Evolutionary conservation across 2,113 vertebrate genomes (phyloP).

Genomic region (Osmerus mordax): DNA sequence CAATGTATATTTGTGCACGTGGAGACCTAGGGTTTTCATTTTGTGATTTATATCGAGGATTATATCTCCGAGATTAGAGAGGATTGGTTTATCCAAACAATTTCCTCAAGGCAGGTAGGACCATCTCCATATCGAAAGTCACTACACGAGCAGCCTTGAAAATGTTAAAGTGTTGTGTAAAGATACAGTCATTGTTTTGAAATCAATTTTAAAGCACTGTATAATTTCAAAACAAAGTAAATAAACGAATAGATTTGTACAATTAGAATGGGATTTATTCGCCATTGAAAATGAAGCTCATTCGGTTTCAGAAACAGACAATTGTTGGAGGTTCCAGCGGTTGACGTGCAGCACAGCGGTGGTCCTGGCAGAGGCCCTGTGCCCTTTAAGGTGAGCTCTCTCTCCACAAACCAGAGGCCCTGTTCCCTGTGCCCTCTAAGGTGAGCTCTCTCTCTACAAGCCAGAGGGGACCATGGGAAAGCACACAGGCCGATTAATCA

Average conservation of each 20-base stretch:
- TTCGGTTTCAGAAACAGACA: too few relatives aligned
- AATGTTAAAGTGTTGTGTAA: neutral
- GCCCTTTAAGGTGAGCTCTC: slow-evolving; percentile 74
- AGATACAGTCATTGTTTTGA: neutral
- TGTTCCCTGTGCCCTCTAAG: slow-evolving; percentile 62
- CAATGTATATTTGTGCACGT: slow-evolving; percentile 65
- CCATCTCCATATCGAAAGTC: slow-evolving; percentile 3
- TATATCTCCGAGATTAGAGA: slow-evolving; percentile 39
- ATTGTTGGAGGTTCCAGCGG: too few relatives aligned
- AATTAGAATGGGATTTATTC: too few relatives aligned
- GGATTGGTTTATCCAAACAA: slow-evolving; percentile 36
- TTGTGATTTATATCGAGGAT: slow-evolving; percentile 37
- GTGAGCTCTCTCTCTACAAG: slow-evolving; percentile 71
- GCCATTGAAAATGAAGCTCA: too few relatives aligned
- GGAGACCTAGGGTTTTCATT: slow-evolving; percentile 33
- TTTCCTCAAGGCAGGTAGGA: slow-evolving; percentile 34
- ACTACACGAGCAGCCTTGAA: slow-evolving; percentile 15
- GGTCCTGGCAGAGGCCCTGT: slow-evolving; percentile 23
- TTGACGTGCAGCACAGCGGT: slow-evolving; percentile 32
- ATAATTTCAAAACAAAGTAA: too few relatives aligned
- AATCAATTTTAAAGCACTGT: too few relatives aligned
- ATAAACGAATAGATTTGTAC: too few relatives aligned
- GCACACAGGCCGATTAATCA: slow-evolving; percentile 78
- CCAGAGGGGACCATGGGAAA: slow-evolving; percentile 78
- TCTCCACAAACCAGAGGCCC: slow-evolving; percentile 69